Base-by-base conservation (phyloP, 2,113 vertebrate genomes). In the Vidua chalybeata region DNA sequence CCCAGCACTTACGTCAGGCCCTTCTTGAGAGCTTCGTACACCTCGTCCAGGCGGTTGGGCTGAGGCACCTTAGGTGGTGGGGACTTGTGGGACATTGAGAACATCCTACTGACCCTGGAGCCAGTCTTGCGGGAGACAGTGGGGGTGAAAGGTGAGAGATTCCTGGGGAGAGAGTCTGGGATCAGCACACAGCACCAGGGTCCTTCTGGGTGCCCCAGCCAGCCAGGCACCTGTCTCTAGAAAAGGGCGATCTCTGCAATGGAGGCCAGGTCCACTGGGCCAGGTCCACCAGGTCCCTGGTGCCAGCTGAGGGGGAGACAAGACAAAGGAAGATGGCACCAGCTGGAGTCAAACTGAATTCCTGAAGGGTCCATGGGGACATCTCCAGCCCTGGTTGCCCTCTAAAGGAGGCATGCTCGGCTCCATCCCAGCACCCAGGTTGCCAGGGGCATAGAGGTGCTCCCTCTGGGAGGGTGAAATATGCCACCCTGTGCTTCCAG, bases 31-130 rank as follows among this genome's bases (percentile, higher is more conserved):
- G 99, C 98, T 93, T 99, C 97, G 0, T 99, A 99, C 79, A 99
- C 99, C 93, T 99, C 98, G 16, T 99, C 99, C 87, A 99, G 97
- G 79, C 99, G 97, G 93, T 99, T 99, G 28, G 99, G 99, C 94
- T 99, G 99, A 56, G 99, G 99, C 84, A 99, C 98, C 97, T 99
- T 99, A 30, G 99, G 98, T 62, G 98, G 98, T 27, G 98, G 98
- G 66, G 98, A 98, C 81, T 99, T 99, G 90, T 98, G 98, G 11
- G 99, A 99, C 96, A 99, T 98, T 13, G 98, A 98, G 96, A 99
- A 99, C 98, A 99, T 99, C 96, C 99, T 99, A 97, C 99, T 99
- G 84, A 98, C 98, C 95, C 99, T 98, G 96, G 98, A 98, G 77
- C 99, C 97, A 93, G 97, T 95, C 97, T 99, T 99, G 97, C 99